A percentile compares a stretch with the other conserved stretches of the same genome.
These are phyloP conservation scores for Eucera pruinosa DNA, from an alignment of 2,888 invertebrate species.

Conservation along the genomic window DNA sequence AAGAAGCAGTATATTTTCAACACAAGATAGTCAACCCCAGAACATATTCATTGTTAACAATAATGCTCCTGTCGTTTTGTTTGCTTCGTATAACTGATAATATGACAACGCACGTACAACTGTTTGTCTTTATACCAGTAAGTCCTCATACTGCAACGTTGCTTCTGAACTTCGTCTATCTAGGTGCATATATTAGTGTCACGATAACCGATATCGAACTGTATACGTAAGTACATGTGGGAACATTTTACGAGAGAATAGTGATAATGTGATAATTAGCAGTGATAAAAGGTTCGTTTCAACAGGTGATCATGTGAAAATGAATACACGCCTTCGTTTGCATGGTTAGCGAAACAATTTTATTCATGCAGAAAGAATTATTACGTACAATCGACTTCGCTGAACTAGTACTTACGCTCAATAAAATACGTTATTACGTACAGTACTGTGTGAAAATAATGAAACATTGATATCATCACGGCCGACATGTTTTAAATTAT, in stretches of 20 bases:
- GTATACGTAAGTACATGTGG: not conserved
- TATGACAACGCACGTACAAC: constrained; percentile 7
- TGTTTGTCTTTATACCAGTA: constrained; percentile 29
- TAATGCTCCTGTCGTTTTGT: not conserved
- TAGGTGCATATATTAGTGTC: constrained; percentile 27
- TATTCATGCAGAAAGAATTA: constrained; percentile 29
- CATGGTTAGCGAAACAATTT: constrained; percentile 22
- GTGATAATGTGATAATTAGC: constrained; percentile 51
- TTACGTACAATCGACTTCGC: constrained; percentile 21
- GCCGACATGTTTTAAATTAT: not conserved
- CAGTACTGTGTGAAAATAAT: not conserved
- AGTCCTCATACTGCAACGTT: constrained; percentile 11
- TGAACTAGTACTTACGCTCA: constrained; percentile 16
- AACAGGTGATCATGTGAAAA: constrained; percentile 49
- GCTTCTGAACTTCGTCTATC: constrained; percentile 17
- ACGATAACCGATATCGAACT: constrained; percentile 29
- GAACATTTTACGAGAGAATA: constrained; percentile 7
- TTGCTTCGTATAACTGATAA: not conserved
- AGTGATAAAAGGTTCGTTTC: constrained; percentile 51
- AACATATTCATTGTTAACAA: not conserved
- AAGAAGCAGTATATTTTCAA: no score
- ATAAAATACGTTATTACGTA: constrained; percentile 13
- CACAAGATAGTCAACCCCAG: no score
- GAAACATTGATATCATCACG: not conserved
- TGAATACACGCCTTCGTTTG: constrained; percentile 12